Evolutionary conservation across 2,797 vertebrate genomes (phyloP), one percentile per base, ranked within the genome.

Genomic region (Chrosomus eos): DNA sequence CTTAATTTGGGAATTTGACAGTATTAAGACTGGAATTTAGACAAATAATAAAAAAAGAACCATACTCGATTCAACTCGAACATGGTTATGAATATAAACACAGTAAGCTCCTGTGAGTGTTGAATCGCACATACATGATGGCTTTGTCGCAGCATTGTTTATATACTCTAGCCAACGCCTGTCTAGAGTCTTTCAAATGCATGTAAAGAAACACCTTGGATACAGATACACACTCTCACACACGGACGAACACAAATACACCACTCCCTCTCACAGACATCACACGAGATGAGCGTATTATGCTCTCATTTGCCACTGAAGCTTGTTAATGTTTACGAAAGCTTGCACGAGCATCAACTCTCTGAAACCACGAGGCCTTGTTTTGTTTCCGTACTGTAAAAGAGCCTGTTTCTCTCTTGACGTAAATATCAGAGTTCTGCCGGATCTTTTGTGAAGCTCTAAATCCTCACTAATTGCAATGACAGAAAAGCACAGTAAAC

Each of bases 171-270:
- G 84, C 80, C 79, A 87, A 88, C 85, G 62, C 87, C 88, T 87
- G 81, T 85, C 73, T 79, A 81, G 80, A 88, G 88, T 85, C 72
- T 90, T 88, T 86, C 86, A 86, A 66, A 85, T 83, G 58, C 43
- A 83, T 81, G 71, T 86, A 88, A 86, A 82, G 53, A 83, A 87
- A 88, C 89, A 87, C 89, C 88, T 87, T 80, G 75, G 85, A 66
- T 33, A 66, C 45, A 58, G 70, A 40, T 5, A 45, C 38, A 79
- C 66, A 45, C 33, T 21, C 9, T 28, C 23, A 80, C 55, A 86
- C 53, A 64, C 62, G 55, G 72, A 68, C 31, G 40, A 45, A 45
- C 72, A 81, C 68, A 80, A 78, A 83, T 40, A 82, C 40, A 70
- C 66, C 43, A 51, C 81, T 66, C 58, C n/a, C 72, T 67, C 31